Conservation (phyloP, 2,113 vertebrate genomes). For the Plecturocebus donacophilus region DNA sequence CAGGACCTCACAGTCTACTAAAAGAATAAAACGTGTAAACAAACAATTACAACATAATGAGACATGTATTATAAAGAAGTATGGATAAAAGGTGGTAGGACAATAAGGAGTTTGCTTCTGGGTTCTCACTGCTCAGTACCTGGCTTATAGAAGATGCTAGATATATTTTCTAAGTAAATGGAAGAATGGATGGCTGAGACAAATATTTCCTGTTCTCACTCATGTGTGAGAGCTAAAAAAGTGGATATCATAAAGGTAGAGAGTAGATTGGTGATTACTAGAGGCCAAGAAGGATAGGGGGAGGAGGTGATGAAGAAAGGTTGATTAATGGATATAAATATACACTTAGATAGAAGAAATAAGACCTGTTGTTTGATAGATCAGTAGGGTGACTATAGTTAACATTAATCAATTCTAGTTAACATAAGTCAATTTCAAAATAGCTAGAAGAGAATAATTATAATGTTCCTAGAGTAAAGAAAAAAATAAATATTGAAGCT, state of each 20-base stretch:
- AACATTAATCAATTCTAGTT: background rate
- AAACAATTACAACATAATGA: slow-evolving; percentile 22
- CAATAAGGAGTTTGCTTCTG: background rate
- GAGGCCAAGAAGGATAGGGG: background rate
- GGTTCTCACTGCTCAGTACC: background rate
- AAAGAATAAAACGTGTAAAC: slow-evolving; percentile 22
- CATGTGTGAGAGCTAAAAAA: background rate
- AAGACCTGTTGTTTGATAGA: background rate
- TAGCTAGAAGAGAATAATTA: background rate
- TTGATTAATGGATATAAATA: background rate
- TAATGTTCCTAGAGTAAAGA: background rate
- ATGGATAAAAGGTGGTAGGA: background rate
- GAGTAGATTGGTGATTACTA: background rate
- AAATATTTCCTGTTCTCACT: background rate
- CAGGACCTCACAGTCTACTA: background rate
- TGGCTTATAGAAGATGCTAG: background rate
- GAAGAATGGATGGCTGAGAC: background rate
- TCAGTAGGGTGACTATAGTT: background rate
- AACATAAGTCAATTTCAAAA: background rate
- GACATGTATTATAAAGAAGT: background rate
- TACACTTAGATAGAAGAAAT: background rate
- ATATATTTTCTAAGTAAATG: slow-evolving; percentile 13
- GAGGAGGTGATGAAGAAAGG: background rate
- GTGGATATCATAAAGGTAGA: background rate
- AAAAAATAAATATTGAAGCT: background rate